phyloP scores from a whole-genome alignment of 1,140 invertebrate species.

The Drosophila fuyamai region DNA sequence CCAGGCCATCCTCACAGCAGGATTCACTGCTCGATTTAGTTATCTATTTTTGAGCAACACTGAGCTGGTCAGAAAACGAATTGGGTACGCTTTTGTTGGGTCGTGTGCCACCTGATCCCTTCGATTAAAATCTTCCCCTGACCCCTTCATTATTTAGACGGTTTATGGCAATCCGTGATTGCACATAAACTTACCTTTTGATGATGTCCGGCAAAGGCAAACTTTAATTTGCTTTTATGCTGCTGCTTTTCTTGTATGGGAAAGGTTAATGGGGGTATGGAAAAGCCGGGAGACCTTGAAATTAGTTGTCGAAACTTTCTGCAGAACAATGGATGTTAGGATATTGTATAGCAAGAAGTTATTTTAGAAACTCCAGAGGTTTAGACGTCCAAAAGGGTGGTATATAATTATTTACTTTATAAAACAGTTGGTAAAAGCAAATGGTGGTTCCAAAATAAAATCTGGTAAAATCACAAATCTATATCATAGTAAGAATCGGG shows the following conservation, averaged over 20 bases:
- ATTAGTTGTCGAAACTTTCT: constrained; percentile 20
- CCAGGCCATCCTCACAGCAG: too few relatives aligned
- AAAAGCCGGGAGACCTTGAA: constrained; percentile 15
- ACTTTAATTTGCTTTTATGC: constrained; percentile 44
- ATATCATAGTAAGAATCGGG: too few relatives aligned
- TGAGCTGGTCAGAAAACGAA: constrained; percentile 1
- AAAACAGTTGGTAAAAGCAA: too few relatives aligned
- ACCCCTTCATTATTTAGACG: constrained; percentile 46
- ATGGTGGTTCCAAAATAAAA: too few relatives aligned
- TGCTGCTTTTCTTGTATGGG: constrained; percentile 1
- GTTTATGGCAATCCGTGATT: constrained; percentile 44
- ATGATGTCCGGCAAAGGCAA: constrained; percentile 39
- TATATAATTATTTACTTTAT: too few relatives aligned
- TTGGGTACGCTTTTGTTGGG: constrained; percentile 2
- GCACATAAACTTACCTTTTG: constrained; percentile 55
- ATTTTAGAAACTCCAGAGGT: background rate
- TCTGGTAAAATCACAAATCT: too few relatives aligned
- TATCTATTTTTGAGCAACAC: constrained; percentile 6
- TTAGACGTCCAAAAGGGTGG: background rate
- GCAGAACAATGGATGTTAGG: background rate
- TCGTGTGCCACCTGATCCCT: constrained; percentile 42
- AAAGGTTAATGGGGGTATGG: background rate
- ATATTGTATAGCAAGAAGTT: constrained; percentile 1
- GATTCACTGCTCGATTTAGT: too few relatives aligned
- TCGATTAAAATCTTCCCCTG: constrained; percentile 46